Conservation (phyloP, 1,140 invertebrate species). For the Drosophila suzukii region DNA sequence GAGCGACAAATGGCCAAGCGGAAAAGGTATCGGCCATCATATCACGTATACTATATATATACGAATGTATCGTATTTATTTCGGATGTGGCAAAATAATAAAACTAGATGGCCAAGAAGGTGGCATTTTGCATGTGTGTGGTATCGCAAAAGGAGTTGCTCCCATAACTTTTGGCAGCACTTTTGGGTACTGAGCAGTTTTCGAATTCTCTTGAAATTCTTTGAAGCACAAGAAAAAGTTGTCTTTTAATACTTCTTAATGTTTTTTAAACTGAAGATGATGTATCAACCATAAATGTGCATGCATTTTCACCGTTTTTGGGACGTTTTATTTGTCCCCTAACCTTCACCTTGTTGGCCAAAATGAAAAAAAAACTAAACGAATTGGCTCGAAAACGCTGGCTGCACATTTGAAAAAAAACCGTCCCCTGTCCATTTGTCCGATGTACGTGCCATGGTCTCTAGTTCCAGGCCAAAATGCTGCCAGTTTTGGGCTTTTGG, state of each 20-base stretch:
- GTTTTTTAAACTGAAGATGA: too few relatives aligned
- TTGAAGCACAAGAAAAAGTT: background rate
- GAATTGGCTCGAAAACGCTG: constrained; percentile 38
- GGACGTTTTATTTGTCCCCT: constrained; percentile 1
- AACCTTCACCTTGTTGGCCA: constrained; percentile 77
- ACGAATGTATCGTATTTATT: background rate
- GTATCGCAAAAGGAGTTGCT: background rate
- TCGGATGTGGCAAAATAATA: constrained; percentile 12
- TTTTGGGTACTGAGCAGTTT: background rate
- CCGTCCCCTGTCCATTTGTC: constrained; percentile 19
- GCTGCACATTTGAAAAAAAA: constrained; percentile 28
- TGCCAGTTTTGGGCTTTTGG: constrained; percentile 59
- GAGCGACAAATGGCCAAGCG: constrained; percentile 34
- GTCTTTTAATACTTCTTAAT: too few relatives aligned
- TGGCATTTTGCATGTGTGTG: background rate
- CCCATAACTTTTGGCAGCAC: background rate
- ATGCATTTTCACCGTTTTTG: background rate
- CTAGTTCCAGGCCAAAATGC: constrained; percentile 37
- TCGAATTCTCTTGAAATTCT: background rate
- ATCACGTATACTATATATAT: background rate
- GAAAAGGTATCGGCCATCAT: constrained; percentile 27
- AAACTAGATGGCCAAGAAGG: background rate
- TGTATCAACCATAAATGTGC: background rate
- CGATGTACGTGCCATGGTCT: constrained; percentile 62
- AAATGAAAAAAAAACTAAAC: constrained; percentile 35